These are phyloP conservation scores for Amphiprion percula DNA, from an alignment of 2,113 vertebrate species.

Conservation along the genomic window DNA sequence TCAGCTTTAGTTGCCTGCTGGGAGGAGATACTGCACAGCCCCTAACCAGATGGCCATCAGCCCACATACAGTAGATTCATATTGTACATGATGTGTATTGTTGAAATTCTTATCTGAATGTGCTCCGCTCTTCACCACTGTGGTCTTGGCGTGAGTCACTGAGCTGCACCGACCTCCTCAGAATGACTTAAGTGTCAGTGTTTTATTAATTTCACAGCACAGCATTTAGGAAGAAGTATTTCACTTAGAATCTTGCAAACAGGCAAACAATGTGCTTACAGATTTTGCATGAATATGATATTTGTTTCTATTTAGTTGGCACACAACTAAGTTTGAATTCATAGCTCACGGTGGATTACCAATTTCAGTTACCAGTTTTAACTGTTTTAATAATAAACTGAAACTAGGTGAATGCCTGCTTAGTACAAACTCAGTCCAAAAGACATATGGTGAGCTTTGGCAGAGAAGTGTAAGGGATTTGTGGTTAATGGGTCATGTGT, in stretches of 20 bases:
- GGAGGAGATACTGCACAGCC: constrained; percentile 76
- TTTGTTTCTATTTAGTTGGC: background rate
- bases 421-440: background rate
- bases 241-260: no score
- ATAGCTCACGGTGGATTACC: background rate
- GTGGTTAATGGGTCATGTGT: constrained; percentile 2
- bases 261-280: background rate
- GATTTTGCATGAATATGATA: background rate
- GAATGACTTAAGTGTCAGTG: constrained; percentile 1
- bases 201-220: background rate
- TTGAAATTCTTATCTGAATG: constrained; percentile 32
- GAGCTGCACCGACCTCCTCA: constrained; percentile 7
- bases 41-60: constrained; percentile 79
- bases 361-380: no score
- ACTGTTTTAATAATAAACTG: no score
- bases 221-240: background rate
- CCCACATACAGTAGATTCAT: constrained; percentile 73
- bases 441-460: background rate
- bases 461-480: constrained; percentile 2
- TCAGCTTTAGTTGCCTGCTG: constrained; percentile 81
- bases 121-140: background rate
- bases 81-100: constrained; percentile 54
- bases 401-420: background rate
- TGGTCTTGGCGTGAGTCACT: background rate
- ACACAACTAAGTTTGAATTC: no score